A percentile compares a stretch with the other conserved stretches of the same genome.
phyloP scores from a whole-genome alignment of 2,797 vertebrate genomes.

The Cyprinella venusta region DNA sequence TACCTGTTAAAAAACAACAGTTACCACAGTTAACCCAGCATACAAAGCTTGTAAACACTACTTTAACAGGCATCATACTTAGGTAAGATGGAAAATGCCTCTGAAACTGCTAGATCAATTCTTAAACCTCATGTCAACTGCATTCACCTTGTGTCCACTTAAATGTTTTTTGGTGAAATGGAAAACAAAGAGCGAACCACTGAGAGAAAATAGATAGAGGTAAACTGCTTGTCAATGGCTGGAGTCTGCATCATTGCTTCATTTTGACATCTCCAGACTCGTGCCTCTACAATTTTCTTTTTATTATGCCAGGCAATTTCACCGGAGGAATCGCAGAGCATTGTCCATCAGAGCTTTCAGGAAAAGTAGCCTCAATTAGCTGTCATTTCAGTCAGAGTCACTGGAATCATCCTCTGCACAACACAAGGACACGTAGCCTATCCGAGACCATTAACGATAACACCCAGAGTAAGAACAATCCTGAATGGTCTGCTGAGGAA shows the following conservation, averaged over 20 bases:
- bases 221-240: slow-evolving; percentile 65
- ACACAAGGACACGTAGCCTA: slow-evolving; percentile 68
- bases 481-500: slow-evolving; percentile 14
- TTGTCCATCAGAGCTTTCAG: slow-evolving; percentile 65
- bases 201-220: slow-evolving; percentile 45
- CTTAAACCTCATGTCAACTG: background rate
- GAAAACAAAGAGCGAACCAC: slow-evolving; percentile 21
- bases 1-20: too few relatives aligned
- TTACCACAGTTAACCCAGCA: background rate
- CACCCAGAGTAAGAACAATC: slow-evolving; percentile 63
- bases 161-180: slow-evolving; percentile 21
- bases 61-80: background rate
- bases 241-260: slow-evolving; percentile 54
- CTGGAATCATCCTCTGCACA: slow-evolving; percentile 74
- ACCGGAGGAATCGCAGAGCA: slow-evolving; percentile 52
- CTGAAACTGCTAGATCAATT: background rate
- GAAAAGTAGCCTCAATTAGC: slow-evolving; percentile 76
- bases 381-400: slow-evolving; percentile 72
- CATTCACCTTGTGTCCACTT: slow-evolving; percentile 17
- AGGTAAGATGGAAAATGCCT: background rate
- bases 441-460: slow-evolving; percentile 69
- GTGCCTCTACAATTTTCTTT: slow-evolving; percentile 71
- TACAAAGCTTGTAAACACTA: background rate
- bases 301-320: slow-evolving; percentile 74
- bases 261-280: slow-evolving; percentile 68